A percentile compares a stretch with the other conserved stretches of the same genome.
phyloP scores from a whole-genome alignment of 2,113 vertebrate species.

The Anhinga rufa region DNA sequence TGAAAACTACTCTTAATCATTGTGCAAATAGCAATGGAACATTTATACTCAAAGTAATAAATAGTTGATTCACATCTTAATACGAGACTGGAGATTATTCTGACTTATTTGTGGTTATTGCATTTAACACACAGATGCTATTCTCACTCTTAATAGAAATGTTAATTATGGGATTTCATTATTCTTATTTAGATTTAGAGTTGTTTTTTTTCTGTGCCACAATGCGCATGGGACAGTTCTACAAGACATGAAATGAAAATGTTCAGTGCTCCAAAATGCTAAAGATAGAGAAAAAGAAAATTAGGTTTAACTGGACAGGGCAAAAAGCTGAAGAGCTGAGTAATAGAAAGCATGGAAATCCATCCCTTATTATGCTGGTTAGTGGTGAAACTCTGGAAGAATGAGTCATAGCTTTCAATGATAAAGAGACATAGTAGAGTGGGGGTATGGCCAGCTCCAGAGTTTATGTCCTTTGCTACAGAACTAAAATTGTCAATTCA shows the following conservation, averaged over 20 bases:
- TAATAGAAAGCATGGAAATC: neutral
- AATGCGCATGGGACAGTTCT: neutral
- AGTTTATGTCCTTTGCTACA: neutral
- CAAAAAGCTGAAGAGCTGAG: neutral
- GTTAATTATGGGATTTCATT: conserved; percentile 15
- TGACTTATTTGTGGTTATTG: conserved; percentile 13
- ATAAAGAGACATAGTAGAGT: neutral
- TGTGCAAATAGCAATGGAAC: conserved; percentile 43
- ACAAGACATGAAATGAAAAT: neutral
- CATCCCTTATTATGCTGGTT: neutral
- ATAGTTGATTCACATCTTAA: conserved; percentile 26
- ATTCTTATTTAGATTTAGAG: neutral
- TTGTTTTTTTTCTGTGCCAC: neutral
- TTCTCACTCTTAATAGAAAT: neutral
- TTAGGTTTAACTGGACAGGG: neutral
- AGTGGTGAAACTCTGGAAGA: neutral
- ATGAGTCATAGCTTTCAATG: neutral
- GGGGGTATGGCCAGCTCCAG: neutral
- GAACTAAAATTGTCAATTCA: neutral
- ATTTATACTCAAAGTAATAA: conserved; percentile 39
- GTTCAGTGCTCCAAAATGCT: neutral
- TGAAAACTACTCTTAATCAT: conserved; percentile 39
- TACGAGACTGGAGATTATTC: neutral
- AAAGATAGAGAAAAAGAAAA: neutral
- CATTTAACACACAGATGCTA: neutral